Percentiles rank a stretch among this genome's conserved stretches.
These are phyloP conservation scores for Folsomia manolachei DNA, from an alignment of 2,888 invertebrate genomes.

Conservation along the genomic window DNA sequence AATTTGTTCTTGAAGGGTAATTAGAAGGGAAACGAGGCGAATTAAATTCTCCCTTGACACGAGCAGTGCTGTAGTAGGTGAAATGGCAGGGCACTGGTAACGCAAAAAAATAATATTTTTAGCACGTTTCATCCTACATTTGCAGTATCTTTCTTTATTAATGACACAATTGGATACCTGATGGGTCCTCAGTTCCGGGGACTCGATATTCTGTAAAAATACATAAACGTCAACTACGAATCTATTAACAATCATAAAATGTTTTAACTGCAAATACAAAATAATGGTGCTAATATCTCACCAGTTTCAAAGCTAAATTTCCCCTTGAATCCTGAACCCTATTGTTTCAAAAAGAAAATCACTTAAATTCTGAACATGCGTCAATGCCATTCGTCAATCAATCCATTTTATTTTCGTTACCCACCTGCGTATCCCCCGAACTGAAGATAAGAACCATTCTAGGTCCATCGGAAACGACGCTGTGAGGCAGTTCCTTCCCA, in stretches of 20 bases:
- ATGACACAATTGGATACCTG: too few relatives aligned
- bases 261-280: conserved; percentile 1
- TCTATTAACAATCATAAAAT: too few relatives aligned
- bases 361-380: too few relatives aligned
- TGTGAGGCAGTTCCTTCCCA: conserved; percentile 75
- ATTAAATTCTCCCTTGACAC: conserved; percentile 87
- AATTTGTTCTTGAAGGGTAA: conserved; percentile 92
- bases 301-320: conserved; percentile 81
- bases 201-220: conserved; percentile 56
- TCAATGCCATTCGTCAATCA: too few relatives aligned
- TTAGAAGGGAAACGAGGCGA: conserved; percentile 94
- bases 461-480: conserved; percentile 82
- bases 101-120: too few relatives aligned
- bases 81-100: conserved; percentile 86
- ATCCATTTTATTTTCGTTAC: too few relatives aligned
- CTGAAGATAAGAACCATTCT: conserved; percentile 92
- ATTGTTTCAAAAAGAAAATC: too few relatives aligned
- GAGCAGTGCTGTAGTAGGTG: conserved; percentile 81
- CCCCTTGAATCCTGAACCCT: conserved; percentile 85
- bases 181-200: conserved; percentile 88
- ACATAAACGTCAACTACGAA: too few relatives aligned
- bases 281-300: conserved; percentile 52
- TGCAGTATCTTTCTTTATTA: too few relatives aligned
- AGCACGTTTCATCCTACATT: too few relatives aligned
- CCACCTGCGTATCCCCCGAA: conserved; percentile 74